Base-by-base conservation (phyloP, 1,140 invertebrate species). In the Drosophila trapezifrons region DNA sequence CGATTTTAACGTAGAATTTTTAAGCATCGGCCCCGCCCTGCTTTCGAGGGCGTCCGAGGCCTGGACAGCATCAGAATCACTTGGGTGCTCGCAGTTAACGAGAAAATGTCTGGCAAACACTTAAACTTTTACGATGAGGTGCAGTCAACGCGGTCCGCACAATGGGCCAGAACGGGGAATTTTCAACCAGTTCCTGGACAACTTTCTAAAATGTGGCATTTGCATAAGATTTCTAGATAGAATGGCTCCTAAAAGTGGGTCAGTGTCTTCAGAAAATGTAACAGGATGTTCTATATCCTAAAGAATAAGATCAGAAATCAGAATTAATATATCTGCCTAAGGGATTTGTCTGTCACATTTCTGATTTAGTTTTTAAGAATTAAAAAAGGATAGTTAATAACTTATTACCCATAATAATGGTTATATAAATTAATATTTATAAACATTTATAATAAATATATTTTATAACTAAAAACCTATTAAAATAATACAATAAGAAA, bases 31-130 rank as follows among this genome's bases (percentile, higher is more conserved):
- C 42, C 52, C 57, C 72, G 63, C 59, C 59, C 63, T 32, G 25
- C 20, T 40, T 66, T 52, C 17, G 27, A 32, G 37, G 55, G 38
- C 29, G 38, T 65, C 49, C 59, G 22, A 77, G 18, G 76, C 60
- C 60, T 78, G 78, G 71, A 71, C 71, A 69, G 69, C 69, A 86
- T 79, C 79, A 71, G 87, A 87, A 80, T 86, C 80, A 83, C 71
- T 83, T 86, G 66, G 66, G 29, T 76, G 83, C 83, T 73, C 63
- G 71, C 58, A 81, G 80, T 78, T 86, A 86, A 86, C 83, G 83
- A 87, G 79, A 86, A 87, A 86, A 87, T 87, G 83, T 78, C 83
- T 83, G 84, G 83, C 79, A 87, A 87, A 86, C 83, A 86, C 83
- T 86, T 86, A 86, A 87, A 83, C 71, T 86, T 86, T 86, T 79